Evolutionary conservation across 2,888 invertebrate species (phyloP), one percentile per base, ranked within the genome.

Genomic region (Junonia oenone): DNA sequence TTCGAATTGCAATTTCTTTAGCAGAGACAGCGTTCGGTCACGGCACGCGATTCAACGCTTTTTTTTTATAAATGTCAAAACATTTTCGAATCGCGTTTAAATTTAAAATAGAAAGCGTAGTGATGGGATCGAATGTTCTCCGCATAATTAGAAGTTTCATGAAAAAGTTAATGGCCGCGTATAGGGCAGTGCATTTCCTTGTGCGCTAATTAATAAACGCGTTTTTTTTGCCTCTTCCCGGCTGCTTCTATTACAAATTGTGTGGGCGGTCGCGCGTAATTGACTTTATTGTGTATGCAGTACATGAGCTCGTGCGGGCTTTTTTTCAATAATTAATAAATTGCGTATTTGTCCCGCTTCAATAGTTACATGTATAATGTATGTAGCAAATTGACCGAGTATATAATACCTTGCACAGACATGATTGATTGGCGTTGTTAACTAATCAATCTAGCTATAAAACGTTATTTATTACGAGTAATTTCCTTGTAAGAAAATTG

Each of bases 151-250:
- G 37, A 38, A 53, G 29, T 57, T 53, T 53, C 47, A 52, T 54
- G 58, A 68, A 70, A 73, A 75, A 73, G 65, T 64, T 67, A 71
- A 68, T 68, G 66, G 63, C 26, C 65, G 56, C 64, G 65, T 63
- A 67, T 63, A 68, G 63, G 57, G 61, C 60, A 67, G 59, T 63
- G 64, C 66, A 64, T 65, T 72, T 71, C 69, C 68, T 71, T 65
- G 59, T 59, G 48, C 51, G 53, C 63, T 71, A 72, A 72, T 74
- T 71, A 71, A 73, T 74, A 66, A 68, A 63, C 55, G 55, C 49
- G 59, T 68, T 72, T 69, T 73, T 68, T 72, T 69, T 73, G 67
- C 62, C 56, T 43, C 26, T 43, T 26, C 19, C 43, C 38, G 38
- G 6, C 43, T 22, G 43, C 52, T 49, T 61, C 59, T 51, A 63